These are phyloP conservation scores for Mesocentrotus franciscanus DNA, from an alignment of 53 echinoderm and acorn worm genomes.

Conservation along the genomic window DNA sequence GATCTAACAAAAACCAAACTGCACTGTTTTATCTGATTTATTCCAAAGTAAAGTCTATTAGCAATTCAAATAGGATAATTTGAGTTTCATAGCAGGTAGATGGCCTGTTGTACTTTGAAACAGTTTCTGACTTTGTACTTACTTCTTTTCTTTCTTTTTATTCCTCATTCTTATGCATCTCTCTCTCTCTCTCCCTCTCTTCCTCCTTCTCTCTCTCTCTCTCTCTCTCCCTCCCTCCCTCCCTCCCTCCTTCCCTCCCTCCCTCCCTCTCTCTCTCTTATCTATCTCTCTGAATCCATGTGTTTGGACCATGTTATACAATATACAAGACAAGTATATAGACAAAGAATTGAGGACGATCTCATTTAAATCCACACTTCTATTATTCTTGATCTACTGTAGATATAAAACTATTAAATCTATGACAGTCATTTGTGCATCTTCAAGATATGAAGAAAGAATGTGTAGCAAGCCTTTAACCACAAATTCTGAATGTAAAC, in stretches of 20 bases:
- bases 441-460: too few relatives aligned
- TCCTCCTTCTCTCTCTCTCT: not conserved
- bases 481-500: too few relatives aligned
- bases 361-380: not conserved
- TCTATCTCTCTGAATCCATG: not conserved
- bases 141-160: not conserved
- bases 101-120: conserved; percentile 5
- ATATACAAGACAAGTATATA: not conserved
- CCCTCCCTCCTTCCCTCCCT: not conserved
- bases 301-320: not conserved
- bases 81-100: conserved; percentile 11
- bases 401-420: not conserved
- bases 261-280: conserved; percentile 3
- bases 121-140: not conserved
- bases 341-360: not conserved
- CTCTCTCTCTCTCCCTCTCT: not conserved
- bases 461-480: too few relatives aligned
- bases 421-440: not conserved
- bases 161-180: conserved; percentile 1
- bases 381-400: not conserved
- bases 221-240: not conserved
- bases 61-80: conserved; percentile 41
- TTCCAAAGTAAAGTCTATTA: conserved; percentile 22
- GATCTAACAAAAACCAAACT: not conserved
- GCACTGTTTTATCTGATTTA: conserved; percentile 29